Percentiles rank a stretch among this genome's conserved stretches.
These are phyloP conservation scores for Drosophila paramelanica DNA, from an alignment of 2,888 invertebrate species.

Conservation along the genomic window DNA sequence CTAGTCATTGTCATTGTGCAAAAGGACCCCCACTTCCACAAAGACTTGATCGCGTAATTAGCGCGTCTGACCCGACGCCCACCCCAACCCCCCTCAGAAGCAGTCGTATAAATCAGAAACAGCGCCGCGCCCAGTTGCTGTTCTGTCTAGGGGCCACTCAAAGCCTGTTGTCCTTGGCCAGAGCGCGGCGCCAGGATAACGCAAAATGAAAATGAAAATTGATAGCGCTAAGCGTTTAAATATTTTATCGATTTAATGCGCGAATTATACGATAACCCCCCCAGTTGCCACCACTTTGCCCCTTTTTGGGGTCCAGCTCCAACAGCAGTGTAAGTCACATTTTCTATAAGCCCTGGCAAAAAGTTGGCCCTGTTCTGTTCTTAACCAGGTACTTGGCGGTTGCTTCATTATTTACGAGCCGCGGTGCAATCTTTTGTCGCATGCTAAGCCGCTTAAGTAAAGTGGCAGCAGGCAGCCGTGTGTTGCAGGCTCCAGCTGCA, in stretches of 20 bases:
- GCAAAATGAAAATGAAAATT: conserved; percentile 75
- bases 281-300: conserved; percentile 1
- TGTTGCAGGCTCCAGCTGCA: conserved; percentile 25
- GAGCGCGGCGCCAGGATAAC: conserved; percentile 49
- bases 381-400: conserved; percentile 24
- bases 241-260: conserved; percentile 73
- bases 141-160: conserved; percentile 46
- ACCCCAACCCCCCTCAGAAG: not conserved
- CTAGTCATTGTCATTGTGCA: conserved; percentile 50
- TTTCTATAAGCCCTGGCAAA: conserved; percentile 5
- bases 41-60: conserved; percentile 72
- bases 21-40: conserved; percentile 9
- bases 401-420: conserved; percentile 58
- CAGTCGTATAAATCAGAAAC: conserved; percentile 59
- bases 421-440: conserved; percentile 54
- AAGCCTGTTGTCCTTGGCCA: conserved; percentile 7
- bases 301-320: not conserved
- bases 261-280: conserved; percentile 36
- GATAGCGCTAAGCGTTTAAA: conserved; percentile 69
- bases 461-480: conserved; percentile 50
- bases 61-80: conserved; percentile 70
- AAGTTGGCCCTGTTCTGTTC: conserved; percentile 13
- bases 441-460: conserved; percentile 65
- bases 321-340: conserved; percentile 20
- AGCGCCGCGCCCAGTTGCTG: conserved; percentile 17